phyloP scores from a whole-genome alignment of 2,797 vertebrate species.

The Rallus crepitans region DNA sequence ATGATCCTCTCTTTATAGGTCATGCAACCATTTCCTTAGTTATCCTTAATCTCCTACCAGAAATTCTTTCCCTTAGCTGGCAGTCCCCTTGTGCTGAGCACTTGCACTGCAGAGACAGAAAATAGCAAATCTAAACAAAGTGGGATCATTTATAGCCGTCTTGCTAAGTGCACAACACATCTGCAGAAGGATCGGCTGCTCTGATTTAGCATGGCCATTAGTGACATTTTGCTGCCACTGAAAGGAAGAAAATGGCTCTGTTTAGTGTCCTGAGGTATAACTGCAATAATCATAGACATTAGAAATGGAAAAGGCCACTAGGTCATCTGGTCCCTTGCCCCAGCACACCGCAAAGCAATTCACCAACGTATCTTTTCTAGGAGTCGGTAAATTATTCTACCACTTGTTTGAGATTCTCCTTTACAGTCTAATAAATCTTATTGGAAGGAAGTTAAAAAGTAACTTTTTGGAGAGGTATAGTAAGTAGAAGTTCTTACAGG shows the following conservation, averaged over 20 bases:
- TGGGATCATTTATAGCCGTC: slow-evolving; percentile 3
- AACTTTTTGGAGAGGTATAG: background rate
- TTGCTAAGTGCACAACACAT: slow-evolving; percentile 32
- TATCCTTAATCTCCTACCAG: slow-evolving; percentile 56
- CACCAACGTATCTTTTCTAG: background rate
- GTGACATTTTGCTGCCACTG: slow-evolving; percentile 44
- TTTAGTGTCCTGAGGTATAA: slow-evolving; percentile 37
- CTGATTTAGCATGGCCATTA: slow-evolving; percentile 57
- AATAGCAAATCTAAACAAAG: slow-evolving; percentile 54
- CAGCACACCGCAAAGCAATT: slow-evolving; percentile 12
- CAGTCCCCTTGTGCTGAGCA: slow-evolving; percentile 15
- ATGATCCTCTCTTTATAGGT: slow-evolving; percentile 62
- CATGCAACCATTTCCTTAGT: slow-evolving; percentile 53
- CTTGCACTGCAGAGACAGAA: slow-evolving; percentile 7
- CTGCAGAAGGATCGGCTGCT: slow-evolving; percentile 35
- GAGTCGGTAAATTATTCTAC: slow-evolving; percentile 29
- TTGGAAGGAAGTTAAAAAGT: slow-evolving; percentile 38
- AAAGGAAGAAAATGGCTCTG: slow-evolving; percentile 54
- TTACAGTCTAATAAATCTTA: slow-evolving; percentile 16
- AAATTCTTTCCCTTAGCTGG: slow-evolving; percentile 32
- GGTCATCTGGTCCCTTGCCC: slow-evolving; percentile 4
- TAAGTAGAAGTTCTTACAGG: background rate
- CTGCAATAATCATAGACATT: slow-evolving; percentile 27
- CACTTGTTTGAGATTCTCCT: slow-evolving; percentile 16
- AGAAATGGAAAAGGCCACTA: slow-evolving; percentile 41